phyloP scores from a whole-genome alignment of 1,140 invertebrate genomes.

The Drosophila murphyi region DNA sequence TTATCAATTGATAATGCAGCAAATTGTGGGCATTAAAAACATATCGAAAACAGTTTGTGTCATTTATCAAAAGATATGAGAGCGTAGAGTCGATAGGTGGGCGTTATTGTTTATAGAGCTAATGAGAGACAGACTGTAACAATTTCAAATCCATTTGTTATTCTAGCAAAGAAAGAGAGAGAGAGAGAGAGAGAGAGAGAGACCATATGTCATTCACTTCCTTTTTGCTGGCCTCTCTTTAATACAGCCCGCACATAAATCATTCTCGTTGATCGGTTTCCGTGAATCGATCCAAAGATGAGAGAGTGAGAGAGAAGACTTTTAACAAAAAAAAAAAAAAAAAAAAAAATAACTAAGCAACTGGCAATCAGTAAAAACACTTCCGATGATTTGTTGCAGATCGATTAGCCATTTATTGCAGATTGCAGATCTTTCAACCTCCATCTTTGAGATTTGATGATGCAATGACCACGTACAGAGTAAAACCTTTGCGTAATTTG shows the following conservation, averaged over 20 bases:
- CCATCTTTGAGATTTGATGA: constrained; percentile 28
- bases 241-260: constrained; percentile 51
- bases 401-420: constrained; percentile 2
- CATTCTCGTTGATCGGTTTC: constrained; percentile 58
- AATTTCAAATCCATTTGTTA: constrained; percentile 72
- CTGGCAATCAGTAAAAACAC: constrained; percentile 70
- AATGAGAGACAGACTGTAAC: constrained; percentile 28
- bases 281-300: constrained; percentile 27
- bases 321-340: constrained; percentile 41
- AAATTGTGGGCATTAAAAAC: constrained; percentile 58
- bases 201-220: constrained; percentile 17
- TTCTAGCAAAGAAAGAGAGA: constrained; percentile 4
- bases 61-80: constrained; percentile 75
- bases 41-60: constrained; percentile 66
- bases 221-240: constrained; percentile 35
- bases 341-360: constrained; percentile 19
- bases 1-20: constrained; percentile 72
- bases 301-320: constrained; percentile 3
- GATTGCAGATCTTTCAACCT: constrained; percentile 19
- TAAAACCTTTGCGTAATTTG: constrained; percentile 74
- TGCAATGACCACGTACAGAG: constrained; percentile 58
- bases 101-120: constrained; percentile 57
- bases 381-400: constrained; percentile 54
- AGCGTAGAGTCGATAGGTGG: constrained; percentile 43
- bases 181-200: background rate